phyloP scores from a whole-genome alignment of 2,888 invertebrate genomes.

The Chydorus sphaericus region DNA sequence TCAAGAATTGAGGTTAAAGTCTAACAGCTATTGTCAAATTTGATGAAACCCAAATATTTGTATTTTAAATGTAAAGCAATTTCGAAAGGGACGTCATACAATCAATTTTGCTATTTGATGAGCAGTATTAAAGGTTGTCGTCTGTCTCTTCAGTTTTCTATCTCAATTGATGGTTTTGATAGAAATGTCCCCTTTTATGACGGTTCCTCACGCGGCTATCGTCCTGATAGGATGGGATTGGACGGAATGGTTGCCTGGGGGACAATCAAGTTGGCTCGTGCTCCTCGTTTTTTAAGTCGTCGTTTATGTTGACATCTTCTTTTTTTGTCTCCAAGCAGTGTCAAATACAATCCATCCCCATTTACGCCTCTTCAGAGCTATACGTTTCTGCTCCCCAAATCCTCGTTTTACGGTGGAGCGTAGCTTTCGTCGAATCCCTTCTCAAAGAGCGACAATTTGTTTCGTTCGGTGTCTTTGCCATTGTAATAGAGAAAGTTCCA shows the following conservation, averaged over 20 bases:
- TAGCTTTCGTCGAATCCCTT: no score
- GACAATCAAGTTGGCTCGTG: constrained; percentile 4
- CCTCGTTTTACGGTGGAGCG: background rate
- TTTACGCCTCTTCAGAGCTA: background rate
- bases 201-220: background rate
- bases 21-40: no score
- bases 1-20: no score
- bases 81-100: no score
- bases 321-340: background rate
- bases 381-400: background rate
- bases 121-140: no score
- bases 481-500: background rate
- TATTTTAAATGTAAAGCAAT: no score
- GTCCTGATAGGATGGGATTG: constrained; percentile 4
- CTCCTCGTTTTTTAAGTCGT: no score
- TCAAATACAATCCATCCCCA: constrained; percentile 5
- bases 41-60: no score
- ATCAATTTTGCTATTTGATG: no score
- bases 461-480: background rate
- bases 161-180: no score
- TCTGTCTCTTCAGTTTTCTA: no score
- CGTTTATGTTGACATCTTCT: background rate
- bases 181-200: background rate
- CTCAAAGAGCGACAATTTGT: background rate
- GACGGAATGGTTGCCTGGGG: background rate